phyloP scores from a whole-genome alignment of 2,797 vertebrate species.

The Periophthalmus magnuspinnatus region DNA sequence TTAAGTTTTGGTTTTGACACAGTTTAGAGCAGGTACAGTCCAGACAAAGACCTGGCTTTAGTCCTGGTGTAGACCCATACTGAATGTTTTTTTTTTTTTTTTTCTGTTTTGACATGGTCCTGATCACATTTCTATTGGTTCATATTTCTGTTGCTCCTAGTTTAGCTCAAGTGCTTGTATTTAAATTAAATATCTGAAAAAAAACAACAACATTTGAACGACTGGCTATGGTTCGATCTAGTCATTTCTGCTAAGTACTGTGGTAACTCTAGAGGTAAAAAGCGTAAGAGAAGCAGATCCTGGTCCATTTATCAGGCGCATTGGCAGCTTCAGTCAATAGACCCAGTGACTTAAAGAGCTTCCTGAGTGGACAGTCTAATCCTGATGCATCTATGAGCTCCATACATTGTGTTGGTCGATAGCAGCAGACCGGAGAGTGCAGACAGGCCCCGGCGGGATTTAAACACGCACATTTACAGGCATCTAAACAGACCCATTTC shows the following conservation, averaged over 20 bases:
- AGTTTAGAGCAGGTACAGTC: too few relatives aligned
- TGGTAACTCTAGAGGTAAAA: constrained; percentile 44
- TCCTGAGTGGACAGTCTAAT: constrained; percentile 54
- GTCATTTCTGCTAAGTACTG: constrained; percentile 31
- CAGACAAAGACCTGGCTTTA: too few relatives aligned
- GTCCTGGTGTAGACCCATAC: too few relatives aligned
- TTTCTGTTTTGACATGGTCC: too few relatives aligned
- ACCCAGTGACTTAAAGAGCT: constrained; percentile 48
- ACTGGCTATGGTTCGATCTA: constrained; percentile 14
- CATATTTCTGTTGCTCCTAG: too few relatives aligned
- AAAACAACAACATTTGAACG: too few relatives aligned
- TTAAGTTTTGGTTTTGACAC: too few relatives aligned
- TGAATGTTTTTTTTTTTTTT: too few relatives aligned
- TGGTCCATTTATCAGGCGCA: constrained; percentile 60
- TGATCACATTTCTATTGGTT: too few relatives aligned
- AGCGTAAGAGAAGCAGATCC: constrained; percentile 29
- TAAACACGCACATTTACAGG: constrained; percentile 10
- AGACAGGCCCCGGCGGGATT: constrained; percentile 20
- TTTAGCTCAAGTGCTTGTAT: too few relatives aligned
- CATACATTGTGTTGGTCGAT: constrained; percentile 38
- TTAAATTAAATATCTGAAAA: too few relatives aligned
- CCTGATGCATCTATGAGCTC: constrained; percentile 46
- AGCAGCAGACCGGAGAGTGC: constrained; percentile 31
- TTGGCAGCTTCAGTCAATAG: constrained; percentile 56
- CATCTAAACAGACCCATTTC: constrained; percentile 9